Base-by-base conservation (phyloP, 2,888 invertebrate species). In the Netelia fuscicornis region DNA sequence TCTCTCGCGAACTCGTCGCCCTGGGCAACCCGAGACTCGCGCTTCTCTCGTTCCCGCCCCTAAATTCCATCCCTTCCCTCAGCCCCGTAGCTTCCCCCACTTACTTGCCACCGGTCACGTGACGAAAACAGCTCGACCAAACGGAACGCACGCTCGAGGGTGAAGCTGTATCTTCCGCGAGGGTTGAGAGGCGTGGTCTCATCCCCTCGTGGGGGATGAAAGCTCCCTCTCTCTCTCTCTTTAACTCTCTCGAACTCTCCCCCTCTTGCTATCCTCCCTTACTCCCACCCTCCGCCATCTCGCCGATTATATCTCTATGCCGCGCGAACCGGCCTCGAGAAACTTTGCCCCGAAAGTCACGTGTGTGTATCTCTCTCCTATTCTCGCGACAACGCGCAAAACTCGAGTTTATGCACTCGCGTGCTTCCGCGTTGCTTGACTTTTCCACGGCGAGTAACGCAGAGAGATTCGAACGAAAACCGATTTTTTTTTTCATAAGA, bases 141-240 rank as follows among this genome's bases (percentile, higher is more conserved):
- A 93, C 91, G 86, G 88, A 70, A 78, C 58, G 25, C 74, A 79
- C 86, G 87, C 87, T 83, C 86, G 89, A 86, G 79, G 90, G 90
- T 94, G 96, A 95, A 94, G 96, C 96, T 96, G 85, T 96, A 95
- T 94, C 94, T 84, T 95, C 95, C 94, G 95, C 93, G 96, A 96
- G 94, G 95, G 96, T 91, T 95, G 96, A 91, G 95, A 95, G 92
- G 96, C 96, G 94, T 95, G 95, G 95, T 95, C 95, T 90, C 95
- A 95, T 25, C 25, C 25, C 25, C 87, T 94, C 95, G 96, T 92
- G 95, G 86, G 96, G 95, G 95, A 91, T 91, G 92, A 92, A 91
- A 91, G 90, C 90, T 90, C 89, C 86, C 70, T 70, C 52, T 60
- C 70, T 54, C 71, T 62, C 71, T 56, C 48, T 11, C 23, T 5